phyloP scores from a whole-genome alignment of 1,140 invertebrate genomes.

The Stenopsyche tienmushanensis region DNA sequence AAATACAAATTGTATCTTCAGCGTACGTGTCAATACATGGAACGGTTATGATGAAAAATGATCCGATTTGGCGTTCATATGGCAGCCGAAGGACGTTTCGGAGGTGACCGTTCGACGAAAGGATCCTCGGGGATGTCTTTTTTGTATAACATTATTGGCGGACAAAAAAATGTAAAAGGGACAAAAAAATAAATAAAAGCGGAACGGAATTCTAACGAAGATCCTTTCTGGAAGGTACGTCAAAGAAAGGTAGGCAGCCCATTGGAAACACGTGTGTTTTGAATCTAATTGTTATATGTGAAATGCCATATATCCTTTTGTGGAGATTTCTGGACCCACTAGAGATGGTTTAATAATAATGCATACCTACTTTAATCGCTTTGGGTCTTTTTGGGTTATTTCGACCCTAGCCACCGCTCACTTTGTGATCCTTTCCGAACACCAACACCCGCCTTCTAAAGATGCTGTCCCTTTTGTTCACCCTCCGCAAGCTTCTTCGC shows the following conservation, averaged over 20 bases:
- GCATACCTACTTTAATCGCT: slow-evolving; percentile 31
- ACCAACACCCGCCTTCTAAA: slow-evolving; percentile 5
- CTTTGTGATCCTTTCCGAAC: slow-evolving; percentile 15
- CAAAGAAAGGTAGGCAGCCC: slow-evolving; percentile 19
- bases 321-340: slow-evolving; percentile 18
- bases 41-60: background rate
- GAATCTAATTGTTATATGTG: slow-evolving; percentile 31
- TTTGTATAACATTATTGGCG: slow-evolving; percentile 10
- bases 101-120: background rate
- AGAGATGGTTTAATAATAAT: slow-evolving; percentile 25
- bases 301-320: slow-evolving; percentile 31
- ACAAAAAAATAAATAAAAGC: slow-evolving; percentile 21
- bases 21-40: background rate
- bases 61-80: background rate
- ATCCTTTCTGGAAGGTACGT: slow-evolving; percentile 6
- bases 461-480: slow-evolving; percentile 15
- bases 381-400: slow-evolving; percentile 17
- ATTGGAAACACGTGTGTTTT: slow-evolving; percentile 29
- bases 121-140: background rate
- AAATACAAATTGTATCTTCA: slow-evolving; percentile 1
- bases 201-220: slow-evolving; percentile 29
- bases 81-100: background rate
- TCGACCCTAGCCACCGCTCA: slow-evolving; percentile 11
- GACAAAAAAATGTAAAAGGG: background rate
- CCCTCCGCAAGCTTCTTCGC: background rate